Percentiles rank a stretch among this genome's conserved stretches.
Evolutionary conservation across 2,113 vertebrate genomes (phyloP).

Genomic region (Alouatta palliata): DNA sequence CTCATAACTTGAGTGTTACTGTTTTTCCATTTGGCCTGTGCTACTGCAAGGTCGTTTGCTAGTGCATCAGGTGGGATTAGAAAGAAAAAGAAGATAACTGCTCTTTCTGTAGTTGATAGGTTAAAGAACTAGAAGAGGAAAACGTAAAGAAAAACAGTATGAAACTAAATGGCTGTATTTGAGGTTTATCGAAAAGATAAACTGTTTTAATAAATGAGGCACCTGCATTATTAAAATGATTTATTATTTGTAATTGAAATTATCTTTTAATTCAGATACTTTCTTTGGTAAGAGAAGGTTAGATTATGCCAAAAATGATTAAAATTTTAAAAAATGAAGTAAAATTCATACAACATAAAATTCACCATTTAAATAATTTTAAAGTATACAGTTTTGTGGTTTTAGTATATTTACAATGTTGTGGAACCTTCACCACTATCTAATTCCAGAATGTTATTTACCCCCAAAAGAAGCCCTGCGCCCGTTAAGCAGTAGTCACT

Average conservation of each 20-base stretch:
- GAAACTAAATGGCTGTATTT: not conserved
- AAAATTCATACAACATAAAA: not conserved
- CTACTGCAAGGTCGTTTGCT: not conserved
- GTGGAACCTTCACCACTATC: not conserved
- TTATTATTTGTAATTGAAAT: conserved; percentile 2
- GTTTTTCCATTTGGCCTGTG: not conserved
- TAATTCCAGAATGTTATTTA: not conserved
- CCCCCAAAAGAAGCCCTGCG: not conserved
- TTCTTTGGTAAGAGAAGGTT: not conserved
- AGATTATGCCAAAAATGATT: not conserved
- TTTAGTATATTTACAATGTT: not conserved
- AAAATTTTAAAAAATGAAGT: not conserved
- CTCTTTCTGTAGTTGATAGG: not conserved
- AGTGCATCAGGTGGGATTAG: not conserved
- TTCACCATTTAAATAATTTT: not conserved
- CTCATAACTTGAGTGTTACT: not conserved
- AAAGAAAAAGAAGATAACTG: not conserved
- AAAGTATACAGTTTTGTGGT: not conserved
- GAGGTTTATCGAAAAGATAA: not conserved
- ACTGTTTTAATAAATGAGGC: not conserved
- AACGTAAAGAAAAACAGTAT: not conserved
- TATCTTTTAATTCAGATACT: not conserved
- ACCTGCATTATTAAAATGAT: not conserved
- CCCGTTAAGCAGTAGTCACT: not conserved
- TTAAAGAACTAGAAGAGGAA: not conserved